phyloP scores from a whole-genome alignment of 2,888 invertebrate species.

The Metallyticus violacea region DNA sequence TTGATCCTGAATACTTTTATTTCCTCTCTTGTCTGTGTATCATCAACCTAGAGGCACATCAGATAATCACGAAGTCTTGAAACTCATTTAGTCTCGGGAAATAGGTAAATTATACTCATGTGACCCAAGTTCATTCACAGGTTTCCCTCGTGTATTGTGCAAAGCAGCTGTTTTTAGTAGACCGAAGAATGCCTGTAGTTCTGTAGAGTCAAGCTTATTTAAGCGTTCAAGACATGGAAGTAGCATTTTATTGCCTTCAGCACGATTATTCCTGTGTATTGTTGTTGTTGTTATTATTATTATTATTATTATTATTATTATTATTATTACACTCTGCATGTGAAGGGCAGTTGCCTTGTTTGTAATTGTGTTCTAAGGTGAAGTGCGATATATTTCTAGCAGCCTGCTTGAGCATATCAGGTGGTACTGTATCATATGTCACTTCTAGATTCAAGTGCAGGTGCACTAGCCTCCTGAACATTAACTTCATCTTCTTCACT shows the following conservation, averaged over 20 bases:
- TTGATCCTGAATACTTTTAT: neutral
- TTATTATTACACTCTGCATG: neutral
- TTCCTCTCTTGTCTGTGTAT: neutral
- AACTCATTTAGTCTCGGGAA: neutral
- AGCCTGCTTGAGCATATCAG: no score
- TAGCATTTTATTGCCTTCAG: neutral
- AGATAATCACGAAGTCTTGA: neutral
- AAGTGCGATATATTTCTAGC: no score
- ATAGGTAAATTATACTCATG: neutral
- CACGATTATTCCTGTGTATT: neutral
- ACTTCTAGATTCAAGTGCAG: no score
- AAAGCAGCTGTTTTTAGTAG: neutral
- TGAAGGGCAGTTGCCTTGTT: no score
- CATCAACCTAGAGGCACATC: neutral
- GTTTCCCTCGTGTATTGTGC: no score
- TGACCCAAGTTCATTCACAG: neutral
- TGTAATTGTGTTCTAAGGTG: no score
- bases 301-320: no score
- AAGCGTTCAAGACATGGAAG: neutral
- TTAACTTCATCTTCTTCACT: no score
- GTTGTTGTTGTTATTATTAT: no score
- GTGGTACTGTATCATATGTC: no score
- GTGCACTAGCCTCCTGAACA: no score
- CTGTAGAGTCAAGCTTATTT: neutral
- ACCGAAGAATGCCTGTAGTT: no score